phyloP scores from a whole-genome alignment of 1,140 invertebrate genomes.

The Camponotus vicinus region DNA sequence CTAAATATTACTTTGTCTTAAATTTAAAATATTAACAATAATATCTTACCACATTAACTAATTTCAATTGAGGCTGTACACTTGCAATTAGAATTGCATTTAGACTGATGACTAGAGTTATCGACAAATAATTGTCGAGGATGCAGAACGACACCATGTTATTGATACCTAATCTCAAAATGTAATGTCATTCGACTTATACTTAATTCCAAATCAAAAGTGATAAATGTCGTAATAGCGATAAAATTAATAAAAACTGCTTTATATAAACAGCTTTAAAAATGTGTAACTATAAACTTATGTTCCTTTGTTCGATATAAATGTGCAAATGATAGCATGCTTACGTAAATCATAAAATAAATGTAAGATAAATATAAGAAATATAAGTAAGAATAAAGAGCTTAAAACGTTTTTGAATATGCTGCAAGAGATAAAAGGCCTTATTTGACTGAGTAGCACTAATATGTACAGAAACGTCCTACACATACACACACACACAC shows the following conservation, averaged over 20 bases:
- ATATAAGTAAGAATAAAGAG: background rate
- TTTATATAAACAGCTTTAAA: slow-evolving; percentile 24
- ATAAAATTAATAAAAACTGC: slow-evolving; percentile 20
- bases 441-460: too few species aligned
- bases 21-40: background rate
- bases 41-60: slow-evolving; percentile 70
- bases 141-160: slow-evolving; percentile 46
- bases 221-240: background rate
- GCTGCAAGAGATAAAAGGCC: too few species aligned
- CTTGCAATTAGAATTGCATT: background rate
- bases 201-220: background rate
- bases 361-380: background rate
- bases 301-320: slow-evolving; percentile 4
- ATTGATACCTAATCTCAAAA: slow-evolving; percentile 22
- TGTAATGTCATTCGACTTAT: slow-evolving; percentile 32
- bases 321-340: background rate
- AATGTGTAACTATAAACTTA: background rate
- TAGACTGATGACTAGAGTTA: slow-evolving; percentile 20
- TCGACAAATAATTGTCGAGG: background rate
- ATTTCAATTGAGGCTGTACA: slow-evolving; percentile 46
- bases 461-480: too few species aligned
- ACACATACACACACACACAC: too few species aligned
- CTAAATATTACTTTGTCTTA: background rate
- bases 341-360: background rate
- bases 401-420: background rate